A percentile compares a stretch with the other conserved stretches of the same genome.
Conservation (phyloP, 2,888 invertebrate genomes). For the Spodoptera exigua region DNA sequence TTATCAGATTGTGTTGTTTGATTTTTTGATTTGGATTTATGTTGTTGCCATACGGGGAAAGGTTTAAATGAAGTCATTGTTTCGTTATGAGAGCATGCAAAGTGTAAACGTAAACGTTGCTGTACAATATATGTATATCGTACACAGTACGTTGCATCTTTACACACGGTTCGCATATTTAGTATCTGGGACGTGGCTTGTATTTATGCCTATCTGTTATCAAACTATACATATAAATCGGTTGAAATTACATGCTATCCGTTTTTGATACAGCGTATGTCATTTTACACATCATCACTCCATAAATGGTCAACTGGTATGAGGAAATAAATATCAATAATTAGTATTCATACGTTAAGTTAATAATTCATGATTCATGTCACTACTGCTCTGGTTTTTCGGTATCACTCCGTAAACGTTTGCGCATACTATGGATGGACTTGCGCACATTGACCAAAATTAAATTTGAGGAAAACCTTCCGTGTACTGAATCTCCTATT, state of each 20-base stretch:
- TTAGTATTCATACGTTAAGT: conserved; percentile 11
- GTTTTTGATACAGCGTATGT: neutral
- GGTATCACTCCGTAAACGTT: conserved; percentile 1
- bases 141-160: conserved; percentile 9
- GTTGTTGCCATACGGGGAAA: conserved; percentile 42
- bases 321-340: conserved; percentile 20
- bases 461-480: conserved; percentile 35
- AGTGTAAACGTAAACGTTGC: conserved; percentile 5
- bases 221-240: neutral
- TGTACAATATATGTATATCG: neutral
- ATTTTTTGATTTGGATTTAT: conserved; percentile 43
- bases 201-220: conserved; percentile 2
- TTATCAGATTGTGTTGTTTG: conserved; percentile 57
- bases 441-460: conserved; percentile 10
- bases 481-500: too few species aligned
- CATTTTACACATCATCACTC: neutral
- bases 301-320: conserved; percentile 17
- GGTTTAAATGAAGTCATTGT: conserved; percentile 25
- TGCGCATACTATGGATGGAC: neutral
- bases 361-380: conserved; percentile 17
- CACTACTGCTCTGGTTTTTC: conserved; percentile 19
- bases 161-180: conserved; percentile 5
- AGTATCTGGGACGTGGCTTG: neutral
- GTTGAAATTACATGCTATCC: conserved; percentile 1
- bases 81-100: conserved; percentile 15